phyloP scores from a whole-genome alignment of 2,888 invertebrate species.

The Tenthredo livida region DNA sequence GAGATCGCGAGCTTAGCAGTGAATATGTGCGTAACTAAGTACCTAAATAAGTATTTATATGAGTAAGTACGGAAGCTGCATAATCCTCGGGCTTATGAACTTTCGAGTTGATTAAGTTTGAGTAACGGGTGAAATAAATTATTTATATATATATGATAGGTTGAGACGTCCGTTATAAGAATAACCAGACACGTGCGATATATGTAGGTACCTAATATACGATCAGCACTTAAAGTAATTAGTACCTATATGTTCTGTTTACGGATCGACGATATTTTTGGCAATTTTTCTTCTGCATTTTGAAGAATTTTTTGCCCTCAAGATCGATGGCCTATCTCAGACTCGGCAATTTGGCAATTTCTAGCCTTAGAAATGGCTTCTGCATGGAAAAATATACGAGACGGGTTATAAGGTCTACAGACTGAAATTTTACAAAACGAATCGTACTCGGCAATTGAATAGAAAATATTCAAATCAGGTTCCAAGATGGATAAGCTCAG shows the following conservation, averaged over 20 bases:
- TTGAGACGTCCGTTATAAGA: background rate
- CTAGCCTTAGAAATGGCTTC: background rate
- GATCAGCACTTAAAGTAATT: background rate
- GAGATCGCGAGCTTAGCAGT: background rate
- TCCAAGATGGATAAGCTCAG: background rate
- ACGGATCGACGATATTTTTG: background rate
- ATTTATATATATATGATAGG: background rate
- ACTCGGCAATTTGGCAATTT: background rate
- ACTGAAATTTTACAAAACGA: background rate
- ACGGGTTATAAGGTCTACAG: background rate
- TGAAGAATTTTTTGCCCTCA: background rate
- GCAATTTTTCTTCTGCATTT: background rate
- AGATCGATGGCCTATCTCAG: background rate
- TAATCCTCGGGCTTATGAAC: background rate
- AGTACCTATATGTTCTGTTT: background rate
- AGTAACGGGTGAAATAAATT: background rate
- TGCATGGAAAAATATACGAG: background rate
- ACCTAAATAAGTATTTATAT: background rate
- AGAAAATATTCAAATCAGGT: background rate
- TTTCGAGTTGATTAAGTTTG: background rate
- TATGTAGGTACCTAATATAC: background rate
- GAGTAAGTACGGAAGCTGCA: background rate
- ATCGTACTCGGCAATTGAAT: background rate
- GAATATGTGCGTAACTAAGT: background rate
- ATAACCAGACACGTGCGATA: background rate